Base-by-base conservation (phyloP, 2,113 vertebrate genomes). In the Lophius piscatorius region DNA sequence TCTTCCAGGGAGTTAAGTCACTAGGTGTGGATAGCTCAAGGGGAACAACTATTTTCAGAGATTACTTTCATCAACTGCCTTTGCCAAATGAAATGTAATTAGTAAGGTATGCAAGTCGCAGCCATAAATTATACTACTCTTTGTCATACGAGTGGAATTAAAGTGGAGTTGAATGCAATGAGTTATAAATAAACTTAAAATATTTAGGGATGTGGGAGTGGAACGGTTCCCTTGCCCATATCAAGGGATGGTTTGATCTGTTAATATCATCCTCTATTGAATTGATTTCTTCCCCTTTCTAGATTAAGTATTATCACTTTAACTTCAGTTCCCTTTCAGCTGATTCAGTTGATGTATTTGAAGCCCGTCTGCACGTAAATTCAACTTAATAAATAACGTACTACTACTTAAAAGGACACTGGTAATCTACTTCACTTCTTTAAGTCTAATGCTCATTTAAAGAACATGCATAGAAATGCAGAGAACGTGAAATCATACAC, bases 101-200 rank as follows among this genome's bases (percentile, higher is more conserved):
- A 68, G 57, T 54, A 26, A 82, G 56, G 78, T 78, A 80, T 46
- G 78, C 70, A 80, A 54, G 31, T n/a, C n/a, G n/a, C n/a, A n/a
- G n/a, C n/a, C n/a, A n/a, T n/a, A n/a, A n/a, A n/a, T n/a, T n/a
- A n/a, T n/a, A n/a, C n/a, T n/a, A n/a, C n/a, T n/a, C n/a, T n/a
- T n/a, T 55, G 61, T 58, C 58, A 74, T 60, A 39, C 21, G 26
- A 34, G 44, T 69, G 39, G 61, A 71, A 80, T 88, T 75, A 66
- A 75, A 84, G 84, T 82, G 13, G 29, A 82, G 59, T 61, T 65
- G 54, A 56, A 69, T 47, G 46, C 46, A 61, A 70, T 34, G n/a
- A 67, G 66, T 81, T 75, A 64, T 67, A 68, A 68, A 86, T 79
- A 8, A 18, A 14, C 9, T 8, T 5, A 38, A 16, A 17, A 38